Evolutionary conservation across 2,797 vertebrate species (phyloP).

Genomic region (Geotrypetes seraphini): DNA sequence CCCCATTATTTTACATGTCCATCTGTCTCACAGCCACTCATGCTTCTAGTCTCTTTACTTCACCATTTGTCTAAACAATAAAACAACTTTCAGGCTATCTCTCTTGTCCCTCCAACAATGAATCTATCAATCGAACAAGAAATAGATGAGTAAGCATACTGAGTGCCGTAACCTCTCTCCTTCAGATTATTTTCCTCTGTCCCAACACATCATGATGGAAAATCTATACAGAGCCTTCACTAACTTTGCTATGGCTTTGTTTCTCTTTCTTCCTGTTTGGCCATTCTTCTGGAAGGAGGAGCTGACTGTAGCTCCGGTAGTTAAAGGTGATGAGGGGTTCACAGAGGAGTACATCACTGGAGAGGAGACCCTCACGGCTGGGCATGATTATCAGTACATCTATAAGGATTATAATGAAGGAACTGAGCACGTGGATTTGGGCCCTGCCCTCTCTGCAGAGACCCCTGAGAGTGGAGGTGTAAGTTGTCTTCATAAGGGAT

Average conservation of each 20-base stretch:
- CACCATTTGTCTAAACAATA: not conserved
- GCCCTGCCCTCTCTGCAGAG: slow-evolving; percentile 76
- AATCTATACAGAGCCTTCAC: no score
- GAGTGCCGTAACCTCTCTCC: no score
- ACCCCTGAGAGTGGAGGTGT: slow-evolving; percentile 70
- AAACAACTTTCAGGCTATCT: not conserved
- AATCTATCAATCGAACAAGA: no score
- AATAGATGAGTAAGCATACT: no score
- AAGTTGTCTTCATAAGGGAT: no score
- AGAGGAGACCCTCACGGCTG: slow-evolving; percentile 30
- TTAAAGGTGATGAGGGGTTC: slow-evolving; percentile 38
- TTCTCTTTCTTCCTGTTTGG: not conserved
- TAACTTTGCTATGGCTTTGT: no score
- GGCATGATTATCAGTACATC: slow-evolving; percentile 72
- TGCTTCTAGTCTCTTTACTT: not conserved
- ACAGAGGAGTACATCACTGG: slow-evolving; percentile 59
- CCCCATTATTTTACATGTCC: not conserved
- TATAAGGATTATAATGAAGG: slow-evolving; percentile 73
- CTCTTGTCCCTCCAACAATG: no score
- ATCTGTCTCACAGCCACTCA: not conserved
- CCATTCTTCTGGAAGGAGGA: slow-evolving; percentile 33
- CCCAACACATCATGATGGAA: no score
- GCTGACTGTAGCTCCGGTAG: slow-evolving; percentile 16
- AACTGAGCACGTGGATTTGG: slow-evolving; percentile 44
- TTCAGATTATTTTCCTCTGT: no score